A percentile compares a stretch with the other conserved stretches of the same genome.
These are phyloP conservation scores for Volucella inanis DNA, from an alignment of 2,888 invertebrate genomes.

Conservation along the genomic window DNA sequence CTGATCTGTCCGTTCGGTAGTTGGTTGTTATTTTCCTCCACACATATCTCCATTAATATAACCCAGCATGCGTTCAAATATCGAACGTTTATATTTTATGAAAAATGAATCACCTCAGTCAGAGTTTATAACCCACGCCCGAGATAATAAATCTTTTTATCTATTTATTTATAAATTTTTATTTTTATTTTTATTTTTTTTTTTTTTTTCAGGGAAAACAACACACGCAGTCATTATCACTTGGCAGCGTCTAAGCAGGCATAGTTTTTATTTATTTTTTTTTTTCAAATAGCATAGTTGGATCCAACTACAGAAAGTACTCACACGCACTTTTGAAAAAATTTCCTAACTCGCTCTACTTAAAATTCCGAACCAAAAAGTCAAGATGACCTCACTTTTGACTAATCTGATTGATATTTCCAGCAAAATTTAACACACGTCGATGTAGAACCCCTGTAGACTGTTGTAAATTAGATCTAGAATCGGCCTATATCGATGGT, in stretches of 20 bases:
- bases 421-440: not conserved
- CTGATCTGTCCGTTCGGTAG: not conserved
- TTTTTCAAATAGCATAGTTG: not conserved
- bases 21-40: not conserved
- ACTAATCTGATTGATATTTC: slow-evolving; percentile 42
- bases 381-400: slow-evolving; percentile 43
- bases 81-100: not conserved
- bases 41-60: no score
- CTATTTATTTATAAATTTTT: no score
- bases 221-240: no score
- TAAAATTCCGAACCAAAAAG: slow-evolving; percentile 14
- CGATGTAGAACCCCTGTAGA: not conserved
- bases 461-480: not conserved
- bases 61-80: not conserved
- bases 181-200: not conserved
- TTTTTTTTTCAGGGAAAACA: not conserved
- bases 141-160: not conserved
- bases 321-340: slow-evolving; percentile 11
- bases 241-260: not conserved
- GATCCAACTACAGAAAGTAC: not conserved
- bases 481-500: not conserved
- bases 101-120: not conserved
- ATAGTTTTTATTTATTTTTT: not conserved
- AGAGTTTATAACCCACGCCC: no score
- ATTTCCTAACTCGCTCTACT: slow-evolving; percentile 25